Conservation (phyloP, 2,888 invertebrate species). For the Eledona agricola region DNA sequence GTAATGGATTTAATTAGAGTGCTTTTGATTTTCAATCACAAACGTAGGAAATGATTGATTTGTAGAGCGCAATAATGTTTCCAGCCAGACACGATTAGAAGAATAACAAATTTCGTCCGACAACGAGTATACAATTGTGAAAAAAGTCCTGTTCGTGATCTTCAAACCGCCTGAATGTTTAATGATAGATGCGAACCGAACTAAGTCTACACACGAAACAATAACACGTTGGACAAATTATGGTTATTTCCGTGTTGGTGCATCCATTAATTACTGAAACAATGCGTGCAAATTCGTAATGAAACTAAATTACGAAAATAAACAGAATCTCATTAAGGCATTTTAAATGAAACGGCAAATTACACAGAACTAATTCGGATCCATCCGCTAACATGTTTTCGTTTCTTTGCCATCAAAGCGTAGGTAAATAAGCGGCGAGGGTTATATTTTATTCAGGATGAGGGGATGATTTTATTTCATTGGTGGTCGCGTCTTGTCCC, state of each 20-base stretch:
- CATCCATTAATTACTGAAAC: conserved; percentile 42
- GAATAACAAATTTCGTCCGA: not conserved
- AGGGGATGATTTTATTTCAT: too few species aligned
- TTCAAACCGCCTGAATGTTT: conserved; percentile 15
- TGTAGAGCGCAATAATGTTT: too few species aligned
- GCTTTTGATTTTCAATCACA: too few species aligned
- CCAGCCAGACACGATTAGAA: too few species aligned
- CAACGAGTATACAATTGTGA: not conserved
- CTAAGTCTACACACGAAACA: conserved; percentile 26
- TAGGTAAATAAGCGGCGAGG: not conserved
- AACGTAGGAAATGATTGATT: too few species aligned
- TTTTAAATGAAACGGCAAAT: conserved; percentile 35
- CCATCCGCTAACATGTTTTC: conserved; percentile 14
- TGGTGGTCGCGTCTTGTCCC: too few species aligned
- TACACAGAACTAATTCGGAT: conserved; percentile 26
- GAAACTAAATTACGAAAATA: conserved; percentile 33
- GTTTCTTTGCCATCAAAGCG: conserved; percentile 14
- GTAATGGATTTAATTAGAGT: too few species aligned
- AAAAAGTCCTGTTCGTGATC: not conserved
- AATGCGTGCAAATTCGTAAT: conserved; percentile 45
- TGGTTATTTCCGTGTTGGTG: conserved; percentile 34
- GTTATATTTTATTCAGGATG: conserved; percentile 16
- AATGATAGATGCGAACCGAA: conserved; percentile 17
- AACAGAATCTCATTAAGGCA: conserved; percentile 38
- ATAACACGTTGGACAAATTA: conserved; percentile 28